phyloP scores from a whole-genome alignment of 2,888 invertebrate species.

The Thymelicus sylvestris region DNA sequence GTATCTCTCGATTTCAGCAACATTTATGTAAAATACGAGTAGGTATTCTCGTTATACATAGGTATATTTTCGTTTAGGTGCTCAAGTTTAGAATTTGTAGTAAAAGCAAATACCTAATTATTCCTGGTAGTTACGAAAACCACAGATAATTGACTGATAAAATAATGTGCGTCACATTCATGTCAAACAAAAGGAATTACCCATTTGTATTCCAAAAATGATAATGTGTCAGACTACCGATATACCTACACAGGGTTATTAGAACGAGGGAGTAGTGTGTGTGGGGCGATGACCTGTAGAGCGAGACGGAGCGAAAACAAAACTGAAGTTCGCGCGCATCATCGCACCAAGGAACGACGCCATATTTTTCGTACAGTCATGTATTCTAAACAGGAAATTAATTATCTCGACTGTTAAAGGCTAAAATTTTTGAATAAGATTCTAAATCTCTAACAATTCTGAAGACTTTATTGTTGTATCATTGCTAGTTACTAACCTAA shows the following conservation, averaged over 20 bases:
- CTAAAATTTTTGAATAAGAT: neutral
- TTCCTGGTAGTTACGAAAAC: conserved; percentile 13
- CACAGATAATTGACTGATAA: conserved; percentile 26
- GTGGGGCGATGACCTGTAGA: conserved; percentile 79
- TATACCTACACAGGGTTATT: conserved; percentile 71
- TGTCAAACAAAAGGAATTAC: conserved; percentile 23
- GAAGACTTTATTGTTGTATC: neutral
- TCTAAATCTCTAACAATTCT: neutral
- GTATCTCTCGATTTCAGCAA: conserved; percentile 45
- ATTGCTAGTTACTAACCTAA: conserved; percentile 10
- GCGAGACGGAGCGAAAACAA: conserved; percentile 81
- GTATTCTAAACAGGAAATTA: conserved; percentile 35
- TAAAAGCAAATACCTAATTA: neutral
- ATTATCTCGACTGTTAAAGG: conserved; percentile 20
- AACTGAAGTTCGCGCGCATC: conserved; percentile 76
- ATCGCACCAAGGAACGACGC: conserved; percentile 34
- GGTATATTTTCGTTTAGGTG: neutral
- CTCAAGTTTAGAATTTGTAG: neutral
- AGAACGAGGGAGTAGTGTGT: conserved; percentile 72
- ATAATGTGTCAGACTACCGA: conserved; percentile 61
- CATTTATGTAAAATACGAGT: conserved; percentile 6
- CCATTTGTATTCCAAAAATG: conserved; percentile 50
- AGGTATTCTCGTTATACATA: neutral
- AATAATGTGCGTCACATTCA: conserved; percentile 14
- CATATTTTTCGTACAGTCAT: conserved; percentile 31